A percentile compares a stretch with the other conserved stretches of the same genome.
Evolutionary conservation across 2,113 vertebrate genomes (phyloP).

Genomic region (Scartelaos histophorus): DNA sequence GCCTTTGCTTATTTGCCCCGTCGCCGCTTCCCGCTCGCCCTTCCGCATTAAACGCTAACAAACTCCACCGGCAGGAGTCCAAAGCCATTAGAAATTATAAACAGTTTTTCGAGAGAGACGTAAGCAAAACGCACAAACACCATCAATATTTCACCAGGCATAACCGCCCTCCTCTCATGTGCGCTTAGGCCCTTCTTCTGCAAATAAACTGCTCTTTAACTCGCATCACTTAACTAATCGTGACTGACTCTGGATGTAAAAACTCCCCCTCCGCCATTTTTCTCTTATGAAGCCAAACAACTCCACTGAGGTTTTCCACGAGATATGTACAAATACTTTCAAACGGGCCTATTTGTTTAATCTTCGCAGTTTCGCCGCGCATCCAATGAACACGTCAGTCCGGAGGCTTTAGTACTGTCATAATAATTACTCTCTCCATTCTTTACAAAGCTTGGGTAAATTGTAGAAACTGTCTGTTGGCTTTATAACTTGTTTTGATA

Average conservation of each 20-base stretch:
- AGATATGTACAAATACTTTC: constrained; percentile 58
- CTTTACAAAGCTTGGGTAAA: constrained; percentile 12
- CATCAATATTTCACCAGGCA: constrained; percentile 78
- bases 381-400: constrained; percentile 40
- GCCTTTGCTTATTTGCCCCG: constrained; percentile 73
- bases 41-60: constrained; percentile 70
- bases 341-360: constrained; percentile 59
- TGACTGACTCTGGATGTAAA: constrained; percentile 61
- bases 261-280: neutral
- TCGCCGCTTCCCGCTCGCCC: constrained; percentile 55
- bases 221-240: constrained; percentile 65
- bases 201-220: constrained; percentile 54
- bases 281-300: constrained; percentile 44
- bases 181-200: constrained; percentile 59
- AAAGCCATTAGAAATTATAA: constrained; percentile 78
- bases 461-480: constrained; percentile 20
- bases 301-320: constrained; percentile 46
- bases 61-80: constrained; percentile 69
- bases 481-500: constrained; percentile 48
- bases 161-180: constrained; percentile 70
- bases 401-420: constrained; percentile 46
- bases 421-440: constrained; percentile 30
- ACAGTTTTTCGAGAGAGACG: constrained; percentile 70
- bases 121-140: constrained; percentile 76
- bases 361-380: constrained; percentile 16